Percentiles rank a stretch among this genome's conserved stretches.
Evolutionary conservation across 2,113 vertebrate species (phyloP).

Genomic region (Tyrannus savana): DNA sequence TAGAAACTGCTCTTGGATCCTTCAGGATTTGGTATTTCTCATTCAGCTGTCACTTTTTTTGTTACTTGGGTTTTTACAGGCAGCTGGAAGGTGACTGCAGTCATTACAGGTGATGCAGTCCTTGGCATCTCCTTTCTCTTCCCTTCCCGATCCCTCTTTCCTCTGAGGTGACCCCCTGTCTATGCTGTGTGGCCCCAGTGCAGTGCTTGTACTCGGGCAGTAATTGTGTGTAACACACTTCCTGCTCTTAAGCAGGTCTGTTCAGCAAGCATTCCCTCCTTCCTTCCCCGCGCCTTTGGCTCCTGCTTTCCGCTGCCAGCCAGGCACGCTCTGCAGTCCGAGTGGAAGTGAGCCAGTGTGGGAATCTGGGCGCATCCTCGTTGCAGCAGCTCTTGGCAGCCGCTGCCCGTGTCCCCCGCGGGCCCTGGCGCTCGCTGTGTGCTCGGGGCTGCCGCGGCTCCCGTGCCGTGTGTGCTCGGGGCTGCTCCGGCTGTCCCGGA

Average conservation of each 20-base stretch:
- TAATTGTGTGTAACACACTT: rapidly evolving
- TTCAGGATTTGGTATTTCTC: neutral
- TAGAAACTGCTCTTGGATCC: constrained; percentile 7
- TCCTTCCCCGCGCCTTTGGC: rapidly evolving
- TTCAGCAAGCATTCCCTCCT: neutral
- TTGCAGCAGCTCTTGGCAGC: constrained; percentile 34
- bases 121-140: neutral
- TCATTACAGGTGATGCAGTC: neutral
- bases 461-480: too few relatives aligned
- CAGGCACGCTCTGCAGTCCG: rapidly evolving
- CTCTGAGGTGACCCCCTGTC: neutral
- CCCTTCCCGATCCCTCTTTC: neutral
- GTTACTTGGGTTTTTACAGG: neutral
- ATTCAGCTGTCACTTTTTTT: neutral
- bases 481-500: neutral
- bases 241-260: neutral
- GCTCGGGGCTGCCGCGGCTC: rapidly evolving
- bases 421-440: neutral
- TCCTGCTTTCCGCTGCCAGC: neutral
- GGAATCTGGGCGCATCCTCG: constrained; percentile 16
- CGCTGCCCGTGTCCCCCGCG: neutral
- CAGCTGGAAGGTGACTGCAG: neutral
- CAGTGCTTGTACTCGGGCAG: neutral
- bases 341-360: neutral
- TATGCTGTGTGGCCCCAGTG: neutral